Evolutionary conservation across 1,140 invertebrate genomes (phyloP).

Genomic region (Cydia pomonella): DNA sequence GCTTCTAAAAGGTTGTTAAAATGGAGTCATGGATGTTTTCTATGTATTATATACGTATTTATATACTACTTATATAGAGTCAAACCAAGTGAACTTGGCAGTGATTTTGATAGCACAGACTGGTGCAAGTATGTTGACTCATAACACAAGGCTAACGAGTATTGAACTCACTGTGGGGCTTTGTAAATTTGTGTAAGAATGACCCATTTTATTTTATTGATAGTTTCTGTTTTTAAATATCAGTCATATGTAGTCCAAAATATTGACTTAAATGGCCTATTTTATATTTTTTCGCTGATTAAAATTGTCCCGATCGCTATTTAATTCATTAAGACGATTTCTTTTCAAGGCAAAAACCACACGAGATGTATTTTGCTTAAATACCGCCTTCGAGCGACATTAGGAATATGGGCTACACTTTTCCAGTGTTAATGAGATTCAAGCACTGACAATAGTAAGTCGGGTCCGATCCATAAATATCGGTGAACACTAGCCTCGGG

Average conservation of each 20-base stretch:
- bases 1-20: no score
- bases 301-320: not conserved
- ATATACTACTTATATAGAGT: no score
- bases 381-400: not conserved
- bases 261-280: no score
- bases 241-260: not conserved
- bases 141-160: no score
- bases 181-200: no score
- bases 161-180: no score
- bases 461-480: conserved; percentile 32
- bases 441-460: conserved; percentile 29
- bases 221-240: not conserved
- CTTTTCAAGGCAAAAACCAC: not conserved
- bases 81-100: no score
- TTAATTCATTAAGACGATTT: not conserved
- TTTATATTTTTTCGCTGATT: not conserved
- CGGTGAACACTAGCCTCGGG: conserved; percentile 28
- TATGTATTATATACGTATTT: no score
- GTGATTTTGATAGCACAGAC: no score
- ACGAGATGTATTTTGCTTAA: not conserved
- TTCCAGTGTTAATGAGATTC: conserved; percentile 31
- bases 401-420: conserved; percentile 16
- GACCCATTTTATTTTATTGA: not conserved
- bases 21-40: no score
- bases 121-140: no score